Percentiles rank a stretch among this genome's conserved stretches.
Conservation (phyloP, 2,888 invertebrate genomes). For the Volucella inflata region DNA sequence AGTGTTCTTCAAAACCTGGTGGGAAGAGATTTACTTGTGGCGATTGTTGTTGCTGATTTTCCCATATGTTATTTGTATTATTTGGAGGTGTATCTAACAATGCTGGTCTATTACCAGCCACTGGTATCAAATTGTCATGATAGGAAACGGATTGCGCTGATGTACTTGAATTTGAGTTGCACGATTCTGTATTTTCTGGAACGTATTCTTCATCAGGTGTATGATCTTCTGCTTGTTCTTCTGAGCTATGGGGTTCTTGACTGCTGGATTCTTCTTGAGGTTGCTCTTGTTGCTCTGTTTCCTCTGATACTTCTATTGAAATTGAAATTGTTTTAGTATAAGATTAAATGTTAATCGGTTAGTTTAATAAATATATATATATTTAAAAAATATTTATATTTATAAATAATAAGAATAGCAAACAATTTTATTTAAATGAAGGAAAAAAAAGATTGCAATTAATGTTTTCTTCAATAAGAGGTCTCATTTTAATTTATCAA, state of each 20-base stretch:
- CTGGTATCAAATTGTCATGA: slow-evolving; percentile 65
- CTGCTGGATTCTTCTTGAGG: slow-evolving; percentile 21
- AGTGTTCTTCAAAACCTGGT: slow-evolving; percentile 46
- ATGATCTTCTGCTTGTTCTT: slow-evolving; percentile 44
- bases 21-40: slow-evolving; percentile 51
- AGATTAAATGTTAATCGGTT: neutral
- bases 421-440: too few relatives aligned
- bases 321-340: slow-evolving; percentile 48
- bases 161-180: neutral
- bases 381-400: too few relatives aligned
- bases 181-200: slow-evolving; percentile 15
- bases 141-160: slow-evolving; percentile 40
- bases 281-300: slow-evolving; percentile 14
- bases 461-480: too few relatives aligned
- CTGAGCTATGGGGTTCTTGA: slow-evolving; percentile 24
- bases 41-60: slow-evolving; percentile 33
- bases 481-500: too few relatives aligned
- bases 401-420: too few relatives aligned
- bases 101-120: slow-evolving; percentile 63
- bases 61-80: slow-evolving; percentile 42
- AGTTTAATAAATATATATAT: too few relatives aligned
- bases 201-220: slow-evolving; percentile 22
- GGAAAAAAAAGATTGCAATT: too few relatives aligned
- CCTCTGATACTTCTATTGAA: slow-evolving; percentile 67
- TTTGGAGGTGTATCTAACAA: slow-evolving; percentile 60